Evolutionary conservation across 1,140 invertebrate genomes (phyloP), one percentile per base, ranked within the genome.

Genomic region (Epicauta chinensis): DNA sequence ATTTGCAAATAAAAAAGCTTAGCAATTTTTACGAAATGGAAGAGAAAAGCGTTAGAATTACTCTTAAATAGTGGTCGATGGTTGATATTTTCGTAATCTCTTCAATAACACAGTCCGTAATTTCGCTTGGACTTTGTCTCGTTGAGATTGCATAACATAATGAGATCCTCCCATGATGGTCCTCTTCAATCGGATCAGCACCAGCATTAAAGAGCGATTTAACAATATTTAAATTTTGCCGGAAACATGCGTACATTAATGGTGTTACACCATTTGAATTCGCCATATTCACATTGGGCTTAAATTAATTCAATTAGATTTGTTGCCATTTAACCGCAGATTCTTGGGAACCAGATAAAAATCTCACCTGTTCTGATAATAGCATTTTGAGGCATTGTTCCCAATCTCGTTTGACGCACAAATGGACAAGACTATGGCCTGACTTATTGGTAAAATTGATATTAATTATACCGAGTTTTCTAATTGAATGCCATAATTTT

Each of bases 71-170:
- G 2, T 10, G 29, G 2, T 49, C 37, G 3, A 49, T 16, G 2
- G 37, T 16, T n/a, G 46, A 39, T 3, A 11, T 11, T 34, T 34
- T 34, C 32, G 5, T 11, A n/a, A 34, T n/a, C 11, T 34, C 32
- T n/a, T 12, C 32, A 34, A 34, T 34, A 1, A 34, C 10, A 34
- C 12, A 10, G 3, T 34, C 32, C 3, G 10, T 34, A n/a, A 34
- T 12, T 11, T 11, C 10, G 10, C 5, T 7, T 2, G 15, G 15
- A 11, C 11, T 23, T 10, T 17, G 10, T 9, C 11, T 38, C 4
- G 60, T 60, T 1, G 67, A 59, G 23, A 67, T 64, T 0, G 63
- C 60, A 48, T 70, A 70, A 53, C 68, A 71, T 14, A 71, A 45
- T 2, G 68, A 65, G 7, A 65, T 68, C 36, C 65, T 67, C 10